A percentile compares a stretch with the other conserved stretches of the same genome.
Conservation (phyloP, 2,113 vertebrate species). For the Elaphurus davidianus region DNA sequence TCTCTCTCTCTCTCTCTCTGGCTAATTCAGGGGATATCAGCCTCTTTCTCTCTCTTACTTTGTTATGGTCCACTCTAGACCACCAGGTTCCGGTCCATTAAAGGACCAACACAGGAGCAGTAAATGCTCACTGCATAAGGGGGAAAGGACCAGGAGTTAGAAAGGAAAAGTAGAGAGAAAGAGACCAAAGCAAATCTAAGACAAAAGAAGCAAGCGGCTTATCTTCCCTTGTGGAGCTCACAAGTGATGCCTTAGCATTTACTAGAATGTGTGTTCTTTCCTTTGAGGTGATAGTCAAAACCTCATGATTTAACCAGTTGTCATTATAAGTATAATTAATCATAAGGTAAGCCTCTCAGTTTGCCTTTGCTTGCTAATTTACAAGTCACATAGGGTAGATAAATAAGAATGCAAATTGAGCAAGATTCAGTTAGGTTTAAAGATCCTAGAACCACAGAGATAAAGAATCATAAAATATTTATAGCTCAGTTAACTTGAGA, state of each 20-base stretch:
- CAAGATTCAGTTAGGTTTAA: not conserved
- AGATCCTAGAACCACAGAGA: not conserved
- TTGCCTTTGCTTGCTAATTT: conserved; percentile 3
- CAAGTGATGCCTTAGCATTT: not conserved
- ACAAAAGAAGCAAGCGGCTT: not conserved
- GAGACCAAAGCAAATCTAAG: conserved; percentile 8
- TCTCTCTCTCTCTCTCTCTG: too few species aligned
- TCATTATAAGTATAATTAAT: not conserved
- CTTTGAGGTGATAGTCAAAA: not conserved
- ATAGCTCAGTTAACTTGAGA: not conserved
- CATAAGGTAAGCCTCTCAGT: not conserved
- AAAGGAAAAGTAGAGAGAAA: not conserved
- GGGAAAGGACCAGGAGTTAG: not conserved
- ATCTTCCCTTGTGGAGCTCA: not conserved
- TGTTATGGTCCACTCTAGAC: too few species aligned
- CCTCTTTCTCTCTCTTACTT: too few species aligned
- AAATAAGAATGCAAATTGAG: not conserved
- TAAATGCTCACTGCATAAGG: conserved; percentile 1
- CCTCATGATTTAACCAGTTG: not conserved
- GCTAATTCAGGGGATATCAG: too few species aligned
- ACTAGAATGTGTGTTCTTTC: not conserved
- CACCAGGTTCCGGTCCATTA: too few species aligned
- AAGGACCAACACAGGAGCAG: not conserved
- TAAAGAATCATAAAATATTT: conserved; percentile 6
- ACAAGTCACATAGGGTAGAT: not conserved